A percentile compares a stretch with the other conserved stretches of the same genome.
Conservation (phyloP, 1,140 invertebrate species). For the Papilio machaon region DNA sequence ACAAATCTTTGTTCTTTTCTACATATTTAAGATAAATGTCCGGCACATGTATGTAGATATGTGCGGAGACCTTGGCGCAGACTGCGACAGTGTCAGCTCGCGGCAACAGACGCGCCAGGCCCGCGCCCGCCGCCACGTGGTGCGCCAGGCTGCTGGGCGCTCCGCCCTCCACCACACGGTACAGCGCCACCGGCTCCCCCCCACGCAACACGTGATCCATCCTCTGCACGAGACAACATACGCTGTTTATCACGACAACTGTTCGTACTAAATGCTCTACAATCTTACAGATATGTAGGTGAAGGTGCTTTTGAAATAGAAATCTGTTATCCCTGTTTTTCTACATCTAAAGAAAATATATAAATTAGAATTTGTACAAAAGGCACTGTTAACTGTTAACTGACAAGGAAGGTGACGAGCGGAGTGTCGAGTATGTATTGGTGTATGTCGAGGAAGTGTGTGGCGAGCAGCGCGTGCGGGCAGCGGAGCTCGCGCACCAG, state of each 20-base stretch:
- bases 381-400: conserved; percentile 9
- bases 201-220: conserved; percentile 83
- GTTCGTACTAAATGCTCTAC: too few relatives aligned
- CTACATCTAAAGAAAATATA: too few relatives aligned
- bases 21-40: too few relatives aligned
- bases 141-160: conserved; percentile 83
- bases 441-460: conserved; percentile 88
- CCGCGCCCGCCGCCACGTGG: conserved; percentile 75
- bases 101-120: conserved; percentile 21
- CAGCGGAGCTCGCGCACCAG: conserved; percentile 81
- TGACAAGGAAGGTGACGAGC: conserved; percentile 81
- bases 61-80: not conserved
- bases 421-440: conserved; percentile 80
- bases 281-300: too few relatives aligned
- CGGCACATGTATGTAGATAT: too few relatives aligned
- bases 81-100: conserved; percentile 47
- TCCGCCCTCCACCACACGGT: conserved; percentile 82
- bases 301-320: too few relatives aligned
- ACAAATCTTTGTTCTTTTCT: too few relatives aligned
- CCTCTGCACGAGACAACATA: conserved; percentile 70
- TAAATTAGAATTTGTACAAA: too few relatives aligned
- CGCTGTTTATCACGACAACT: too few relatives aligned
- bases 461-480: conserved; percentile 90
- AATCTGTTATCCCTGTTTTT: too few relatives aligned
- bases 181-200: conserved; percentile 84